Percentiles rank a stretch among this genome's conserved stretches.
These are phyloP conservation scores for Falco punctatus DNA, from an alignment of 2,113 vertebrate species.

Conservation along the genomic window DNA sequence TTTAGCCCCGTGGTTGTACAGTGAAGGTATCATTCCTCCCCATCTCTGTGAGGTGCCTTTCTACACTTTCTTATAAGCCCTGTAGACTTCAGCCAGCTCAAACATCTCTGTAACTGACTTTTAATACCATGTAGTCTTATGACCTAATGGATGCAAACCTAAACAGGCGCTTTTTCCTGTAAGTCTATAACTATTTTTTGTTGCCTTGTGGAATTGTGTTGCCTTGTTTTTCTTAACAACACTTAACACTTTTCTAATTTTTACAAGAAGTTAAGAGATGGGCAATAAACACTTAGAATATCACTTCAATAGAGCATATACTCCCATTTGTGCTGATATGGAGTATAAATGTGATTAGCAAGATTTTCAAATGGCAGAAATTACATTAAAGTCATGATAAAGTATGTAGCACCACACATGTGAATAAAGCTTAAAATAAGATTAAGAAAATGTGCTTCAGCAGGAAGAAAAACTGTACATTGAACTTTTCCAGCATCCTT, in stretches of 20 bases:
- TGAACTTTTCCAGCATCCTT: background rate
- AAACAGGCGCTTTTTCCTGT: background rate
- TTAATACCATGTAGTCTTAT: background rate
- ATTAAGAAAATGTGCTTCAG: background rate
- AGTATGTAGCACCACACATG: background rate
- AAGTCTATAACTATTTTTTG: background rate
- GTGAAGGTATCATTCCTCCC: background rate
- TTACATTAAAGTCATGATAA: background rate
- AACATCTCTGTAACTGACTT: background rate
- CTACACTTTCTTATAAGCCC: background rate
- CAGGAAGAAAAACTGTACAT: background rate
- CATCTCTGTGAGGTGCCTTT: background rate
- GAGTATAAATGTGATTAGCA: background rate
- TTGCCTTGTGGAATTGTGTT: background rate
- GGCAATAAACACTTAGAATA: background rate
- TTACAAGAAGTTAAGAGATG: background rate
- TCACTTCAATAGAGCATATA: background rate
- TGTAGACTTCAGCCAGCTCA: background rate
- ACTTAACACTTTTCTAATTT: background rate
- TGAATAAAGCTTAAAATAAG: background rate
- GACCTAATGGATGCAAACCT: background rate
- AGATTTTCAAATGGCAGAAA: background rate
- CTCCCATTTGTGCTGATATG: background rate
- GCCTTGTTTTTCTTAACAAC: background rate
- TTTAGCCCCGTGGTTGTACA: background rate